Evolutionary conservation across 2,888 invertebrate genomes (phyloP).

Genomic region (Ametastegia equiseti): DNA sequence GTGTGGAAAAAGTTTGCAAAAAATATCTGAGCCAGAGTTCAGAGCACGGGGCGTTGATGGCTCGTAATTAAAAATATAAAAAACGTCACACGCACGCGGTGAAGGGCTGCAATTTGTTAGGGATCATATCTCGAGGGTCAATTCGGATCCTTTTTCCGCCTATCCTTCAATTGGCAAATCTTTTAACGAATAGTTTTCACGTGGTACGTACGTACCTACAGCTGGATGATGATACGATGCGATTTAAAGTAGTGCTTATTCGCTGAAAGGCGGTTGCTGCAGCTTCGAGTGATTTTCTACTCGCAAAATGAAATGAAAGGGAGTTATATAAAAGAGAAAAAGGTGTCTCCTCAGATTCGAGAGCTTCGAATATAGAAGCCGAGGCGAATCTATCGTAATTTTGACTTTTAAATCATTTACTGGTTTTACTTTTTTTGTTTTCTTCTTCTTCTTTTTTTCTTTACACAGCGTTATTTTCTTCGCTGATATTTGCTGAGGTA

Average conservation of each 20-base stretch:
- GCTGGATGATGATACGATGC: background rate
- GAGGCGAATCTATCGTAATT: background rate
- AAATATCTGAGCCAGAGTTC: background rate
- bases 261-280: too few relatives aligned
- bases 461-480: background rate
- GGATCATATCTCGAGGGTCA: background rate
- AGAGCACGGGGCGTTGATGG: background rate
- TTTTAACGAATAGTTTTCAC: background rate
- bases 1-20: background rate
- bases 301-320: conserved; percentile 7
- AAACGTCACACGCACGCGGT: background rate
- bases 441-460: background rate
- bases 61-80: background rate
- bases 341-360: background rate
- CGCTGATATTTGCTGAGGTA: background rate
- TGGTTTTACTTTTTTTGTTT: too few relatives aligned
- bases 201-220: background rate
- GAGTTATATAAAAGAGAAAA: background rate
- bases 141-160: background rate
- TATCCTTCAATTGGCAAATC: conserved; percentile 4
- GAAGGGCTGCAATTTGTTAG: background rate
- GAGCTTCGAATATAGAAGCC: background rate
- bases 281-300: conserved; percentile 18
- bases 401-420: background rate
- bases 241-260: background rate